Evolutionary conservation across 53 echinoderm and acorn worm genomes (phyloP).

Genomic region (Holothuria leucospilota): DNA sequence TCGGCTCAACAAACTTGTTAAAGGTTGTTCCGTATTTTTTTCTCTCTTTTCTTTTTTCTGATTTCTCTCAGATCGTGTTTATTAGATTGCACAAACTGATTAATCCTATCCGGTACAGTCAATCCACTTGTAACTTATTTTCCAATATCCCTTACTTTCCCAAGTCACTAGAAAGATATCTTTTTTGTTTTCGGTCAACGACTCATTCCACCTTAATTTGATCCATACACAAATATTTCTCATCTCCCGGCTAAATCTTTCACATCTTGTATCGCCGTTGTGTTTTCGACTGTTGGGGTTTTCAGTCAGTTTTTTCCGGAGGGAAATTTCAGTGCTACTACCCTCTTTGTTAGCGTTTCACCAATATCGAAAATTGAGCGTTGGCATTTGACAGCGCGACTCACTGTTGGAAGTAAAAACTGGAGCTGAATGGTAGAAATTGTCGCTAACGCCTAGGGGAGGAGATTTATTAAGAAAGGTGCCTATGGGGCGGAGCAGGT

Average conservation of each 20-base stretch:
- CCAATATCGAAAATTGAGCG: constrained; percentile 43
- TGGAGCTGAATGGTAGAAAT: constrained; percentile 29
- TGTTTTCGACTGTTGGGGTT: constrained; percentile 7
- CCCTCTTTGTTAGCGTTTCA: constrained; percentile 29
- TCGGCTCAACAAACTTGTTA: no score
- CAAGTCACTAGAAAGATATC: neutral
- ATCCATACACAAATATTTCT: constrained; percentile 36
- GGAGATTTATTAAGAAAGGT: constrained; percentile 48
- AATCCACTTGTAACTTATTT: constrained; percentile 30
- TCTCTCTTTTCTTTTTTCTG: no score
- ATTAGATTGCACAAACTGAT: constrained; percentile 25
- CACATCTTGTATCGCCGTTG: constrained; percentile 30
- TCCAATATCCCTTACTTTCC: constrained; percentile 10
- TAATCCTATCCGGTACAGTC: constrained; percentile 3
- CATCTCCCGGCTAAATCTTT: constrained; percentile 42
- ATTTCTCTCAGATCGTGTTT: constrained; percentile 4
- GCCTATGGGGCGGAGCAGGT: constrained; percentile 49
- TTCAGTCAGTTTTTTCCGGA: neutral
- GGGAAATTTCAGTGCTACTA: constrained; percentile 13
- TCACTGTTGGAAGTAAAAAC: neutral
- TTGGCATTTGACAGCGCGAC: constrained; percentile 41
- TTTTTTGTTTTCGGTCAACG: constrained; percentile 1
- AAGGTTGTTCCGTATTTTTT: no score
- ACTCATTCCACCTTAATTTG: neutral
- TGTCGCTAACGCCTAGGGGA: constrained; percentile 37